These are phyloP conservation scores for Sinocyclocheilus anophthalmus DNA, from an alignment of 2,113 vertebrate genomes.

Conservation along the genomic window DNA sequence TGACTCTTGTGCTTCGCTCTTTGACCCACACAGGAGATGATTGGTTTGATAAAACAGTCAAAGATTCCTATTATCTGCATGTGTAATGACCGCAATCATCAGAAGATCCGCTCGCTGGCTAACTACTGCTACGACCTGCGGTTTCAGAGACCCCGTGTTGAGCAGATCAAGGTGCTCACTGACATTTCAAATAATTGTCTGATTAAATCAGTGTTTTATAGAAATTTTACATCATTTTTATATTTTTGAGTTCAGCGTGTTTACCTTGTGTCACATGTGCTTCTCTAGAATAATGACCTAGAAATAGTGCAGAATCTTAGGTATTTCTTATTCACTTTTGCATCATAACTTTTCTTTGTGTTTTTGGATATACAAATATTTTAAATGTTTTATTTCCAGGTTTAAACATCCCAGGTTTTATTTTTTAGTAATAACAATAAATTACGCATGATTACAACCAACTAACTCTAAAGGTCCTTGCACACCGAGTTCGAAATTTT, in stretches of 20 bases:
- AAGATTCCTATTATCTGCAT: slow-evolving; percentile 98
- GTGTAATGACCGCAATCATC: slow-evolving; percentile 97
- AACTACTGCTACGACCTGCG: slow-evolving; percentile 97
- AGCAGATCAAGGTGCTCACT: slow-evolving; percentile 92
- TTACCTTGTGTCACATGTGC: background rate
- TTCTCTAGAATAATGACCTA: background rate
- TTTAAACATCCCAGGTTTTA: background rate
- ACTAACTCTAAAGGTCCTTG: background rate
- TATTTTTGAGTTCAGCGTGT: background rate
- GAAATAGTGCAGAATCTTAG: background rate
- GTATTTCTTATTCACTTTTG: background rate
- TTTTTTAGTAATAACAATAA: background rate
- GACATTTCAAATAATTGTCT: background rate
- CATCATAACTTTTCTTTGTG: background rate
- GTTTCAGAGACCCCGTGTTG: slow-evolving; percentile 91
- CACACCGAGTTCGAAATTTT: no score
- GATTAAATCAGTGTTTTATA: background rate
- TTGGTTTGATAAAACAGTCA: slow-evolving; percentile 86
- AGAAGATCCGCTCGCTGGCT: slow-evolving; percentile 90
- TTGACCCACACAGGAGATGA: slow-evolving; percentile 83
- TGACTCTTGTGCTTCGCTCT: background rate
- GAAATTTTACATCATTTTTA: background rate
- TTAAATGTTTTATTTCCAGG: background rate
- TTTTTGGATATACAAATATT: background rate
- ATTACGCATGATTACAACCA: background rate